phyloP scores from a whole-genome alignment of 2,888 invertebrate species.

The Cantharis nigra region DNA sequence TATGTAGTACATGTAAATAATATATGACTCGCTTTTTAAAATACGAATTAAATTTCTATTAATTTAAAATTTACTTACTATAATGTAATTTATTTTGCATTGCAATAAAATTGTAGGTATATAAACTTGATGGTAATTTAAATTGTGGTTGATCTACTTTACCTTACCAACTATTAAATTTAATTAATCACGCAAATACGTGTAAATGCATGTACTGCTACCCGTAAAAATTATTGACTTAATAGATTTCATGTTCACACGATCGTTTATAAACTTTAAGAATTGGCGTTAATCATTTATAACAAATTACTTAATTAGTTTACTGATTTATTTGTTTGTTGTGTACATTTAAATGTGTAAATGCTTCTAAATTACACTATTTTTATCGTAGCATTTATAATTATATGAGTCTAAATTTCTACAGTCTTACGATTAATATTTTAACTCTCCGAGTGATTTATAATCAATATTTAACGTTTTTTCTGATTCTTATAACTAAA shows the following conservation, averaged over 20 bases:
- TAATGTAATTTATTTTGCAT: neutral
- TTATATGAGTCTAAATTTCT: neutral
- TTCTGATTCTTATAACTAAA: neutral
- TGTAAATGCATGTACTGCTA: conserved; percentile 14
- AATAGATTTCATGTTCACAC: conserved; percentile 16
- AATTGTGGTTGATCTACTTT: neutral
- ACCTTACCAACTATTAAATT: neutral
- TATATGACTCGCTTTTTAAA: neutral
- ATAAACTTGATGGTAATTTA: neutral
- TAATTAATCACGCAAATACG: conserved; percentile 11
- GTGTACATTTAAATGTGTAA: neutral
- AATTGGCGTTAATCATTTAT: conserved; percentile 1
- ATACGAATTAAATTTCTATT: neutral
- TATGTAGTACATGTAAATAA: neutral
- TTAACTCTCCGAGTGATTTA: neutral
- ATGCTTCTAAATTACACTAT: neutral
- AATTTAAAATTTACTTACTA: neutral
- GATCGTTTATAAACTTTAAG: conserved; percentile 11
- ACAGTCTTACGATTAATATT: neutral
- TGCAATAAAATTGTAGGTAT: neutral
- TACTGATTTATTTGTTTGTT: neutral
- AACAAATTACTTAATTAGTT: conserved; percentile 4
- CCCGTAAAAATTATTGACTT: conserved; percentile 22
- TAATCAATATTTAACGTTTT: neutral
- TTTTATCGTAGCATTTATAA: neutral